Conservation (phyloP, 2,113 vertebrate species). For the Megaceryle torquata region DNA sequence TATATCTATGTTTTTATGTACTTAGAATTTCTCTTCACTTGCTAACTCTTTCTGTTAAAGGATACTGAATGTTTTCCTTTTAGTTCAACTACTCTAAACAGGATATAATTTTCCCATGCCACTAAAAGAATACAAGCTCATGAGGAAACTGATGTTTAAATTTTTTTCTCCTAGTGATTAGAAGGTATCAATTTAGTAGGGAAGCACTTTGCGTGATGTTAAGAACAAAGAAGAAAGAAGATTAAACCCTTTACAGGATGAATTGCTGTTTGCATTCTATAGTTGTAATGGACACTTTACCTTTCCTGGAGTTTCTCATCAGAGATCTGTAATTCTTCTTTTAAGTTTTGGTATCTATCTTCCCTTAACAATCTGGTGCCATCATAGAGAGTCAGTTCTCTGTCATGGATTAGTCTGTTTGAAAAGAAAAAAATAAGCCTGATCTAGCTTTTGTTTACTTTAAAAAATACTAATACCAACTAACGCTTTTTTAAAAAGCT, state of each 20-base stretch:
- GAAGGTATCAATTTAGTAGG: background rate
- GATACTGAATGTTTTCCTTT: background rate
- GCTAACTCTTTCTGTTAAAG: background rate
- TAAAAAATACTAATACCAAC: background rate
- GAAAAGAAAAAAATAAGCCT: background rate
- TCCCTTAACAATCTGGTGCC: conserved; percentile 88
- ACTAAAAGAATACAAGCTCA: background rate
- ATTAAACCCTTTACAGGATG: background rate
- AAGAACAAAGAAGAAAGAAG: background rate
- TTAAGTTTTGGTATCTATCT: conserved; percentile 87
- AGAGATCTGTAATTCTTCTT: conserved; percentile 83
- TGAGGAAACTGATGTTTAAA: background rate
- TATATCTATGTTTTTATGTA: background rate
- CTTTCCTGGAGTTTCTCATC: conserved; percentile 85
- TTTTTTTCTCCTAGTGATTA: background rate
- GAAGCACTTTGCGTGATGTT: background rate
- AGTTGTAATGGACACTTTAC: conserved; percentile 53
- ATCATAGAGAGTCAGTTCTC: conserved; percentile 92
- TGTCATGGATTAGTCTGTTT: conserved; percentile 89
- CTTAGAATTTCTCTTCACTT: background rate
- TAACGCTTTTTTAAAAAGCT: background rate
- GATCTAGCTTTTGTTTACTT: background rate
- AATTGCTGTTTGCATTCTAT: background rate
- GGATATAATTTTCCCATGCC: conserved; percentile 3
- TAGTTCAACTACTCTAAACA: conserved; percentile 3